Evolutionary conservation across 92 coral and sea anemone species (phyloP).

Genomic region (Desmophyllum pertusum): DNA sequence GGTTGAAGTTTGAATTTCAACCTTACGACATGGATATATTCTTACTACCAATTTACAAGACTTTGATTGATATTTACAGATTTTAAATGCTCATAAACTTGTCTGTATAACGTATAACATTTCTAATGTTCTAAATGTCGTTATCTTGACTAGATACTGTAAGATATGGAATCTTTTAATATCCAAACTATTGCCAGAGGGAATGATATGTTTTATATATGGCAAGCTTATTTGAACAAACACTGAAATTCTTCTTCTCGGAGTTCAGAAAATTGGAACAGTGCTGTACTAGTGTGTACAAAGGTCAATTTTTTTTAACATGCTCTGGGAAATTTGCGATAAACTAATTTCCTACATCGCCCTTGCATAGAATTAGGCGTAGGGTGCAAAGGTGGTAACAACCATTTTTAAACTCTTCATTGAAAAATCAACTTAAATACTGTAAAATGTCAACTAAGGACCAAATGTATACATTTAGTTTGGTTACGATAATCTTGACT

Average conservation of each 20-base stretch:
- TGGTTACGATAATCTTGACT: too few relatives aligned
- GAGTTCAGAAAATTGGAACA: neutral
- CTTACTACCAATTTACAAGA: too few relatives aligned
- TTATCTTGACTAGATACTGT: neutral
- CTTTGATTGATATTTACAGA: neutral
- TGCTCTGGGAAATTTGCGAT: too few relatives aligned
- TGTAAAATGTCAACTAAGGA: too few relatives aligned
- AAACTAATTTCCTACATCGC: too few relatives aligned
- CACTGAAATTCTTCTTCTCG: neutral
- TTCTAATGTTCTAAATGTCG: neutral
- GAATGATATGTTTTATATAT: neutral
- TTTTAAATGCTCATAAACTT: neutral
- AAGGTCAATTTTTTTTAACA: neutral
- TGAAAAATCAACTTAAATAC: too few relatives aligned
- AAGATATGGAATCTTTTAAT: neutral
- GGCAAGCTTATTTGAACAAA: neutral
- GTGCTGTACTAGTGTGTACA: neutral
- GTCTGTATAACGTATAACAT: too few relatives aligned
- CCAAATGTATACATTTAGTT: too few relatives aligned
- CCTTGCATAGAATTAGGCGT: too few relatives aligned
- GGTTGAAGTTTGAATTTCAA: neutral
- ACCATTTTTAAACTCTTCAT: too few relatives aligned
- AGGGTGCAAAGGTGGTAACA: too few relatives aligned
- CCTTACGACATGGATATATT: too few relatives aligned
- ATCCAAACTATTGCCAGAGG: neutral